These are phyloP conservation scores for Drosophila engyochracea DNA, from an alignment of 2,888 invertebrate genomes.

Conservation along the genomic window DNA sequence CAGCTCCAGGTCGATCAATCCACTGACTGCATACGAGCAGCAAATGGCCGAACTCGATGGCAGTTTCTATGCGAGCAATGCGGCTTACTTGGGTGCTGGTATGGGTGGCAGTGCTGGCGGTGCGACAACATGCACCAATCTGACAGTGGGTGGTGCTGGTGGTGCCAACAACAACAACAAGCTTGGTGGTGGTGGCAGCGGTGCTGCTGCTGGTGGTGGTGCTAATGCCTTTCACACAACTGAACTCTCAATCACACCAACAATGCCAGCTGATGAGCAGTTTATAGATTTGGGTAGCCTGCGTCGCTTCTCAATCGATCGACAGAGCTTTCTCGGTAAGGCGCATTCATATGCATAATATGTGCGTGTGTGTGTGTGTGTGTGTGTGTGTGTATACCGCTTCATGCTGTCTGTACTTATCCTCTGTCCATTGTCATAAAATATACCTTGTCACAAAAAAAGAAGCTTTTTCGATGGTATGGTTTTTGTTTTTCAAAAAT, in stretches of 20 bases:
- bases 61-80: slow-evolving; percentile 79
- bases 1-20: slow-evolving; percentile 84
- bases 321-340: slow-evolving; percentile 85
- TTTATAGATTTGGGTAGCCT: slow-evolving; percentile 84
- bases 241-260: slow-evolving; percentile 84
- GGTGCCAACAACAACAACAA: slow-evolving; percentile 12
- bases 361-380: not conserved
- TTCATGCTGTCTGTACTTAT: not conserved
- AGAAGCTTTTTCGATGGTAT: not conserved
- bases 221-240: slow-evolving; percentile 82
- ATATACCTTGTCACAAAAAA: not conserved
- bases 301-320: slow-evolving; percentile 85
- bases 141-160: slow-evolving; percentile 59
- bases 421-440: not conserved
- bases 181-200: slow-evolving; percentile 27
- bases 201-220: slow-evolving; percentile 36
- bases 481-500: not conserved
- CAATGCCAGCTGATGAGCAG: slow-evolving; percentile 83
- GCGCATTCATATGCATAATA: slow-evolving; percentile 5
- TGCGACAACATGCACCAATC: slow-evolving; percentile 67
- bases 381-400: not conserved
- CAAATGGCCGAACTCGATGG: slow-evolving; percentile 84
- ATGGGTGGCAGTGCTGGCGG: slow-evolving; percentile 64
- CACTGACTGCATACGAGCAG: slow-evolving; percentile 82
- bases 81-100: slow-evolving; percentile 72